These are phyloP conservation scores for Anguilla japonica DNA, from an alignment of 2,113 vertebrate genomes.

Conservation along the genomic window DNA sequence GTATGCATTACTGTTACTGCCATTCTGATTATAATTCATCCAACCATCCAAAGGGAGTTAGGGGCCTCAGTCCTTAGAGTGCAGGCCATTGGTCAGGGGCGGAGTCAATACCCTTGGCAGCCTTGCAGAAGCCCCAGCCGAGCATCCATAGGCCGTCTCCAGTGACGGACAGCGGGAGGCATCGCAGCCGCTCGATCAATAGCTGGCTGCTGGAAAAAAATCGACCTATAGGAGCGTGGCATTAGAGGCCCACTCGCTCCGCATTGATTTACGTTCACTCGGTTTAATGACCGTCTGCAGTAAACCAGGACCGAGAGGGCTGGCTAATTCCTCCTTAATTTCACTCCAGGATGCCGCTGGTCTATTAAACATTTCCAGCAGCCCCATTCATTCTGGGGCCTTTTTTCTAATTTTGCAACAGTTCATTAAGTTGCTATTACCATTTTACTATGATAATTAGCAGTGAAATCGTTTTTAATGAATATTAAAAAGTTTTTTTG, in stretches of 20 bases:
- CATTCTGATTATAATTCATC: too few species aligned
- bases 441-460: neutral
- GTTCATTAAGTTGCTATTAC: neutral
- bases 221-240: neutral
- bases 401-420: too few species aligned
- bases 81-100: neutral
- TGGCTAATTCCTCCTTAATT: neutral
- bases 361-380: neutral
- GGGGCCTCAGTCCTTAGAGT: neutral
- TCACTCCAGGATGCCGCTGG: neutral
- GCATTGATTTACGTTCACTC: conserved; percentile 19
- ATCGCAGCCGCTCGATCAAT: conserved; percentile 4
- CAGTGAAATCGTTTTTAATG: too few species aligned
- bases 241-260: conserved; percentile 7
- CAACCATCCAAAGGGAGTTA: too few species aligned
- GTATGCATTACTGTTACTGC: too few species aligned
- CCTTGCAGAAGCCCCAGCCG: neutral
- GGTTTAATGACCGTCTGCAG: neutral
- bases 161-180: neutral
- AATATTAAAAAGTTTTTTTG: too few species aligned
- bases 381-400: neutral
- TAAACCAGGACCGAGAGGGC: neutral
- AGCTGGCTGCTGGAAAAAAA: neutral
- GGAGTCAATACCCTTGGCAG: neutral
- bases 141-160: neutral